These are phyloP conservation scores for Mormyrus hasselquistii DNA, from an alignment of 2,797 vertebrate genomes.

Conservation along the genomic window DNA sequence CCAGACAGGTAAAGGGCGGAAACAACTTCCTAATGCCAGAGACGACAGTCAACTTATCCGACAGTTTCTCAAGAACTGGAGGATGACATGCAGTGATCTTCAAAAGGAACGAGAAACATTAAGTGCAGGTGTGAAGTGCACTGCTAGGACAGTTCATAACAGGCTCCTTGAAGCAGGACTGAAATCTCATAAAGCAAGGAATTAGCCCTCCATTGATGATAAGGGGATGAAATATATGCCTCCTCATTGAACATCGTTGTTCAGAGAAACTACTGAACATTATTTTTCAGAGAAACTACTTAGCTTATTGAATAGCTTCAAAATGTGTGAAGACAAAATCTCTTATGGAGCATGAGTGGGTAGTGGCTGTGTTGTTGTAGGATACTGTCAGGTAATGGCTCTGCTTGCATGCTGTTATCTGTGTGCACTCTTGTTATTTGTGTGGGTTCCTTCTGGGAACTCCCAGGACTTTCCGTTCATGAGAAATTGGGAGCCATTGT, in stretches of 20 bases:
- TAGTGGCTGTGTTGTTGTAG: background rate
- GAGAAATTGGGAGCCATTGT: background rate
- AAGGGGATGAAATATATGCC: background rate
- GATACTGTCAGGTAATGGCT: background rate
- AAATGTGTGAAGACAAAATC: background rate
- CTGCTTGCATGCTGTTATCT: background rate
- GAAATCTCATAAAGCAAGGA: no score
- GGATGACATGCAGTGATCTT: background rate
- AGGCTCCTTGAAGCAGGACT: background rate
- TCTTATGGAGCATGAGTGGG: background rate
- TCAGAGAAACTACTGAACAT: background rate
- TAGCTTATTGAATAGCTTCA: background rate
- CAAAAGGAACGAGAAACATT: background rate
- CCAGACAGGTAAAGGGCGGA: background rate
- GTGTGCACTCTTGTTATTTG: background rate
- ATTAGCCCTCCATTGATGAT: background rate
- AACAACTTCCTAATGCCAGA: background rate
- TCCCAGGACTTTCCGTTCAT: background rate
- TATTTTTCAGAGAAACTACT: background rate
- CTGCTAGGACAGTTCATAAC: background rate
- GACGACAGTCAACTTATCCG: background rate
- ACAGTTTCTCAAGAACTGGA: background rate
- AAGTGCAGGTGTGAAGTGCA: background rate
- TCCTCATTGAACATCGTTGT: background rate
- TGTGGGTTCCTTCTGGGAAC: background rate